phyloP scores from a whole-genome alignment of 2,888 invertebrate species.

The Ormyrus pomaceus region DNA sequence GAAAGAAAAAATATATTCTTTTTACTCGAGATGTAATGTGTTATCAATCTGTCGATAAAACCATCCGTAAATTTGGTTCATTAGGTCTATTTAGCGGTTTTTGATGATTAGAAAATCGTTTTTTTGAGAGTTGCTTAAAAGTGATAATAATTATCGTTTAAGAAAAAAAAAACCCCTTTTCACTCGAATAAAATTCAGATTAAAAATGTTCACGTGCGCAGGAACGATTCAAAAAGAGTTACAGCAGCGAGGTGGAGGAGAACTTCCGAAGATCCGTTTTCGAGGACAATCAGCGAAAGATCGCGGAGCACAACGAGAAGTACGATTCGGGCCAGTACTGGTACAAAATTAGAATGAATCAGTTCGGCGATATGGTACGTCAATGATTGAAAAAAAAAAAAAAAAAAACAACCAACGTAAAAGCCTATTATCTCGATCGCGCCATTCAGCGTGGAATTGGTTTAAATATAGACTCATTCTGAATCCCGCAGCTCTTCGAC shows the following conservation, averaged over 20 bases:
- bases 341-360: conserved; percentile 85
- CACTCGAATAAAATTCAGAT: not conserved
- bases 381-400: not conserved
- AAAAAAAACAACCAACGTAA: not conserved
- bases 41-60: too few species aligned
- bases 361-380: conserved; percentile 87
- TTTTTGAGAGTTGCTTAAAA: too few species aligned
- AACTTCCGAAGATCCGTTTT: conserved; percentile 46
- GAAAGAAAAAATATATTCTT: too few species aligned
- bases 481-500: conserved; percentile 79
- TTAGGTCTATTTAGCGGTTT: too few species aligned
- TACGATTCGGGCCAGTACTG: conserved; percentile 81
- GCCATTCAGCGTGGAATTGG: not conserved
- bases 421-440: too few species aligned
- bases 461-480: conserved; percentile 3
- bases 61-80: too few species aligned
- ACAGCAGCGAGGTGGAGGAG: conserved; percentile 37
- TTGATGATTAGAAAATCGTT: too few species aligned
- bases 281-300: conserved; percentile 47
- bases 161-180: too few species aligned
- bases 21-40: too few species aligned
- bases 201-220: not conserved
- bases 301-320: conserved; percentile 89
- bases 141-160: too few species aligned
- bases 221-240: conserved; percentile 32